A percentile compares a stretch with the other conserved stretches of the same genome.
Conservation (phyloP, 30 jellyfish, hydroid and myxozoan species). For the Aurelia coerulea region DNA sequence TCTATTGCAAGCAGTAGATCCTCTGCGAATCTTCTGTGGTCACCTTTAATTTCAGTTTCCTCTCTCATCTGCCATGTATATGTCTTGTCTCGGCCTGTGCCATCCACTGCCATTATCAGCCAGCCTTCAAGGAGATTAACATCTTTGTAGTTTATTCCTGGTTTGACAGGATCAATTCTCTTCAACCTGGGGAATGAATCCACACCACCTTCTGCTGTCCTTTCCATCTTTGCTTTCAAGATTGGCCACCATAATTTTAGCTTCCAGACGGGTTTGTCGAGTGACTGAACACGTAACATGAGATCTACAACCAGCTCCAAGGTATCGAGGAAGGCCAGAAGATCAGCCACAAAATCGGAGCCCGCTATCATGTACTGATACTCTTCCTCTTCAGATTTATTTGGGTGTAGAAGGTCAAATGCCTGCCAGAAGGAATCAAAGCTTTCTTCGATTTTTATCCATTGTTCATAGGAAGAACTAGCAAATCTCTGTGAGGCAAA, state of each 20-base stretch:
- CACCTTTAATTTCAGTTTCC: constrained; percentile 19
- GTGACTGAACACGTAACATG: constrained; percentile 43
- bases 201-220: too few relatives aligned
- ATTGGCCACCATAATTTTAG: constrained; percentile 57
- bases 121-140: constrained; percentile 43
- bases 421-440: constrained; percentile 37
- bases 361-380: constrained; percentile 66
- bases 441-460: constrained; percentile 55
- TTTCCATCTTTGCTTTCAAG: constrained; percentile 18
- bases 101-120: constrained; percentile 7
- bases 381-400: constrained; percentile 45
- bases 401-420: constrained; percentile 49
- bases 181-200: too few relatives aligned
- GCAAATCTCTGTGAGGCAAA: constrained; percentile 52
- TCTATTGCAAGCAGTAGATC: constrained; percentile 12
- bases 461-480: constrained; percentile 60
- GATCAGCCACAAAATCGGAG: constrained; percentile 35
- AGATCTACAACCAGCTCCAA: constrained; percentile 67
- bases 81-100: not conserved
- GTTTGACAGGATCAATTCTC: constrained; percentile 7
- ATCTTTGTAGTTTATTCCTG: constrained; percentile 38
- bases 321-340: constrained; percentile 45
- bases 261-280: constrained; percentile 43
- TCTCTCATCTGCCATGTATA: constrained; percentile 36
- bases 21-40: constrained; percentile 15